Evolutionary conservation across 2,888 invertebrate species (phyloP), one percentile per base, ranked within the genome.

Genomic region (Cephus sareptanus): DNA sequence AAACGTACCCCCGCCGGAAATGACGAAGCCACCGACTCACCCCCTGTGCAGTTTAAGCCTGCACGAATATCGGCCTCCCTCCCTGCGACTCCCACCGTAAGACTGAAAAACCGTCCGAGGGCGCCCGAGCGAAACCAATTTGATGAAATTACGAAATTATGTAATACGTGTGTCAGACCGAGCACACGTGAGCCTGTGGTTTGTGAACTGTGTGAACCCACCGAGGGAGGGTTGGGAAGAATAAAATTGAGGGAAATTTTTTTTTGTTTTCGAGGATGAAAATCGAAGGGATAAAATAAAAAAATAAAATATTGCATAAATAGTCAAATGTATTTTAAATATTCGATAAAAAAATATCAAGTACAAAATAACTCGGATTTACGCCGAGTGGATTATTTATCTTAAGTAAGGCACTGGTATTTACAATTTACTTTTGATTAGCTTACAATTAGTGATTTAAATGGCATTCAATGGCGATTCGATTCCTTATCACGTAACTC

Each of bases 261-360:
- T 23, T 56, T 6, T 6, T 15, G 4, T 23, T 23, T 56, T 6
- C 1, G 9, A 56, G 56, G 2, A 23, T 23, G 9, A 23, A 23
- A 56, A 23, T 56, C 6, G 23, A 23, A 56, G 9, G 56, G 23
- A 56, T 1, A 0, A 2, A 56, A 9, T 2, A 9, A 56, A 9
- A 40, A 40, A 15, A 40, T 0, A 15, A 40, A 6, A 15, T 23
- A 2, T 56, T 56, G 76, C 80, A 88, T 89, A 88, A 89, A 89
- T 88, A 89, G 80, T 85, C 85, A 83, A 85, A 85, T 86, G 83
- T 89, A 89, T 89, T 88, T 90, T 88, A 88, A 89, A 90, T 89
- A 89, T 87, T 86, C 77, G 80, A 85, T 89, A 85, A 84, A 88
- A 56, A 87, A 84, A 83, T 85, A 83, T 87, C 82, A 85, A 86